These are phyloP conservation scores for Leptoclinus maculatus DNA, from an alignment of 2,797 vertebrate genomes.

Conservation along the genomic window DNA sequence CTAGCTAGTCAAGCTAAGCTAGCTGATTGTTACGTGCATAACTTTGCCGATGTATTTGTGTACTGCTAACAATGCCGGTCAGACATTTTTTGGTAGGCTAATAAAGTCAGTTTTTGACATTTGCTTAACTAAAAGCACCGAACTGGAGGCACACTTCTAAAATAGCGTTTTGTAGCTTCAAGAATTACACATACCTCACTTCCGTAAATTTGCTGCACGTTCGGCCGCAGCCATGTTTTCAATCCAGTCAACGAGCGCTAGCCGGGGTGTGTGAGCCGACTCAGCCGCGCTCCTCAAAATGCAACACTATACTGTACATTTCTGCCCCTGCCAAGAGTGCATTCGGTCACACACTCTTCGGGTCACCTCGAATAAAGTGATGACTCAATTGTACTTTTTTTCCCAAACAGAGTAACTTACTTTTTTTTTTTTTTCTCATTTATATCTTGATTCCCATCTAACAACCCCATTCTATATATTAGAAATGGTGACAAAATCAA, in stretches of 20 bases:
- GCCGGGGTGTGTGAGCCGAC: conserved; percentile 80
- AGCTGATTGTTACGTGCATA: conserved; percentile 84
- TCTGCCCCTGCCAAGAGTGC: conserved; percentile 51
- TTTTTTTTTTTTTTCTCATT: background rate
- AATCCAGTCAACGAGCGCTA: conserved; percentile 72
- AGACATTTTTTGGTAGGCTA: conserved; percentile 29
- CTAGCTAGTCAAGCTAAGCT: conserved; percentile 72
- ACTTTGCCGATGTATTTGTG: conserved; percentile 79
- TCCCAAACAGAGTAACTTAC: background rate
- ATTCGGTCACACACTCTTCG: background rate
- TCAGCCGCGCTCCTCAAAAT: conserved; percentile 72
- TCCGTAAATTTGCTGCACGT: conserved; percentile 87
- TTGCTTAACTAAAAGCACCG: conserved; percentile 22
- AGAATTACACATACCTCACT: conserved; percentile 88
- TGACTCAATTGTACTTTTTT: background rate
- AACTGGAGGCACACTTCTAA: conserved; percentile 55
- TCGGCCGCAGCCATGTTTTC: conserved; percentile 90
- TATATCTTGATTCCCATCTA: background rate
- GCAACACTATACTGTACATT: conserved; percentile 71
- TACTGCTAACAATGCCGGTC: conserved; percentile 43
- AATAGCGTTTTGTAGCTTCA: conserved; percentile 70
- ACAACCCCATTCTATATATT: background rate
- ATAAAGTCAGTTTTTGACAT: conserved; percentile 35
- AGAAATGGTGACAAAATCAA: conserved; percentile 40
- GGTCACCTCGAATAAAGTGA: background rate